Percentiles rank a stretch among this genome's conserved stretches.
Conservation (phyloP, 2,888 invertebrate species). For the Drosophila setosimentum region DNA sequence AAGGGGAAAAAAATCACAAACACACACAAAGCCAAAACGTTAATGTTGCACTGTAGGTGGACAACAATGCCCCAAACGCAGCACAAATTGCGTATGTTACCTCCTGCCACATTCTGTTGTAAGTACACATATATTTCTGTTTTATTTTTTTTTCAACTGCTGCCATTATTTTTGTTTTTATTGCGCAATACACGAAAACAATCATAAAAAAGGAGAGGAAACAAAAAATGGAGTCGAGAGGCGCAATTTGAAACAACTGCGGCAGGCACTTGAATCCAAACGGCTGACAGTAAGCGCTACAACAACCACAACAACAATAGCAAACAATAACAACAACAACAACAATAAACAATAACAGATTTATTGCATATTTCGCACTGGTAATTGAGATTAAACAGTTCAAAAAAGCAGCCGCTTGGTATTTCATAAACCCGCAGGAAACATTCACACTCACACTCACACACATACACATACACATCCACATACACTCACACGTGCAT, state of each 20-base stretch:
- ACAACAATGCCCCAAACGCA: conserved; percentile 62
- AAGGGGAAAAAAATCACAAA: background rate
- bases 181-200: conserved; percentile 75
- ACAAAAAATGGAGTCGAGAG: conserved; percentile 45
- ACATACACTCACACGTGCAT: background rate
- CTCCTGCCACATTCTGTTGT: conserved; percentile 39
- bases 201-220: conserved; percentile 52
- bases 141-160: conserved; percentile 43
- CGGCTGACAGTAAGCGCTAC: conserved; percentile 40
- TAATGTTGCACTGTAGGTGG: conserved; percentile 42
- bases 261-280: conserved; percentile 72
- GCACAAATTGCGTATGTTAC: conserved; percentile 76
- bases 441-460: conserved; percentile 15
- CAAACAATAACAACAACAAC: conserved; percentile 45
- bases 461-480: conserved; percentile 6
- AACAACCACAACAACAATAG: conserved; percentile 19
- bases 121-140: conserved; percentile 10
- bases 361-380: conserved; percentile 79
- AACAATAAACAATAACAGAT: conserved; percentile 79
- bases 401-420: conserved; percentile 76
- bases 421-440: conserved; percentile 75
- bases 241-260: conserved; percentile 76
- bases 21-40: conserved; percentile 45
- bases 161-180: conserved; percentile 78
- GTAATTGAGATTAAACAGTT: conserved; percentile 82